Conservation (phyloP, 2,797 vertebrate genomes). For the Parauchenoglanis punctatus region DNA sequence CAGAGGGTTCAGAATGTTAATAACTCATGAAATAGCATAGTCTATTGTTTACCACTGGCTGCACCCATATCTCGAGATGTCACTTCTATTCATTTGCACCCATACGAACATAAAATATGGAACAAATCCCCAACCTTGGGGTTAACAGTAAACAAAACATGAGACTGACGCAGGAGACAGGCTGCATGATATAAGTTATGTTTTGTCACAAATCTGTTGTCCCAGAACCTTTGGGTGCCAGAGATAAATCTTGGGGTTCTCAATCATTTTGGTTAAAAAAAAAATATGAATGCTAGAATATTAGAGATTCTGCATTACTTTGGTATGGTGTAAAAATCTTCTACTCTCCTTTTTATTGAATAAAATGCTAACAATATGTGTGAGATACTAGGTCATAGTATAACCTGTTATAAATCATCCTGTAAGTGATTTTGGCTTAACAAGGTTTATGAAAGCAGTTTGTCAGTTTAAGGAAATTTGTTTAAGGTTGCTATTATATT, state of each 20-base stretch:
- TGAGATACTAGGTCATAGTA: background rate
- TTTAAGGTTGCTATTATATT: background rate
- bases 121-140: slow-evolving; percentile 18
- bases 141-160: slow-evolving; percentile 31
- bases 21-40: slow-evolving; percentile 17
- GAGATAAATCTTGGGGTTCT: background rate
- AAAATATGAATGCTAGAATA: background rate
- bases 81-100: slow-evolving; percentile 16
- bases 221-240: background rate
- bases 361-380: background rate
- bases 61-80: slow-evolving; percentile 16
- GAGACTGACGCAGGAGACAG: background rate
- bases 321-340: background rate
- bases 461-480: background rate
- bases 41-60: slow-evolving; percentile 11
- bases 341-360: background rate
- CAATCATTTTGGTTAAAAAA: background rate
- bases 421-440: background rate
- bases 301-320: background rate
- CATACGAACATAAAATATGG: slow-evolving; percentile 15
- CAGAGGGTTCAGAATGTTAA: slow-evolving; percentile 23
- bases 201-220: slow-evolving; percentile 3
- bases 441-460: background rate
- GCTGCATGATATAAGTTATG: background rate
- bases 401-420: background rate